Base-by-base conservation (phyloP, 2,888 invertebrate genomes). In the Leptinotarsa peninsularis region DNA sequence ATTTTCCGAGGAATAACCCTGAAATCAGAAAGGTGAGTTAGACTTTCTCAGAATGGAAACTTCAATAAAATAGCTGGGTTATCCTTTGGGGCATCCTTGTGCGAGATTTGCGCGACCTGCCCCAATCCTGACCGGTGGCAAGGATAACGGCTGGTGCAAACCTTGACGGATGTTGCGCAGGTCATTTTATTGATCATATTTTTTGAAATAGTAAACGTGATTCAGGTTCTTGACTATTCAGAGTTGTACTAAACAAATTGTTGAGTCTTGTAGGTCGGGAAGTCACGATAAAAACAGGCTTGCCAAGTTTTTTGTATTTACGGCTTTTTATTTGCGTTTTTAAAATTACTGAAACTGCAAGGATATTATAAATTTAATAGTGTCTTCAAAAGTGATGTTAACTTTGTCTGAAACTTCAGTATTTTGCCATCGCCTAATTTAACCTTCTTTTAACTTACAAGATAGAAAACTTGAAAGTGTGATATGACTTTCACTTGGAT, bases 91-190 rank as follows among this genome's bases (percentile, higher is more conserved):
- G n/a, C 43, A 63, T 63, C 63, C 63, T 63, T 63, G 63, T 43
- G 63, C 63, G 63, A 63, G 7, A 17, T 63, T 63, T 10, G 43
- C 63, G 63, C 33, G 63, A 63, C 63, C 63, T 63, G 43, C 63
- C 63, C 33, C 63, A 63, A 63, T 27, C 63, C 27, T 63, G 3
- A n/a, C 63, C 43, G 33, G 63, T n/a, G 43, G 33, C 63, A 63
- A 63, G 63, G 63, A 63, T 63, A 63, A 63, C 63, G 43, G 27
- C 63, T 63, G 63, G n/a, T 63, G 63, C 43, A 63, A 63, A 60
- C 27, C 63, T 27, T 63, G 33, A 43, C 63, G 43, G 43, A 43
- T 63, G 63, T 63, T 63, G 63, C 33, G 63, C 63, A 63, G 63
- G 63, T 33, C 43, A n/a, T 63, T 63, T 63, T 63, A 63, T 63